phyloP scores from a whole-genome alignment of 2,888 invertebrate genomes.

The Tetragonisca angustula region DNA sequence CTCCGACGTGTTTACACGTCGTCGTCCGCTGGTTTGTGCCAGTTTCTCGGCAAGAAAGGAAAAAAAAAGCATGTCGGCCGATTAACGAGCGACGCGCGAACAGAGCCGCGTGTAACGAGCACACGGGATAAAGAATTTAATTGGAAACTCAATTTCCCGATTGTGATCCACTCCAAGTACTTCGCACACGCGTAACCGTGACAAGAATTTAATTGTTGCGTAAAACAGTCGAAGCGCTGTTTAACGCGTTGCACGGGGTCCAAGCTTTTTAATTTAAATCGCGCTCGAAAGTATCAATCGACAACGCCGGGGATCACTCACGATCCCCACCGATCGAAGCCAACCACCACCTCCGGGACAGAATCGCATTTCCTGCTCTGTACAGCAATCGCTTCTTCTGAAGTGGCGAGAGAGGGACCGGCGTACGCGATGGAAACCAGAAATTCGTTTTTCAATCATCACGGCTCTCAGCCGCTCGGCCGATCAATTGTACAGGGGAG shows the following conservation, averaged over 20 bases:
- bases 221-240: conserved; percentile 30
- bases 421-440: not conserved
- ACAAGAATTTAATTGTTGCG: conserved; percentile 53
- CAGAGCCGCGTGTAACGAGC: conserved; percentile 32
- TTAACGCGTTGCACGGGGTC: conserved; percentile 43
- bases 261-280: conserved; percentile 31
- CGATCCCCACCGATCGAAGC: too few species aligned
- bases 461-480: not conserved
- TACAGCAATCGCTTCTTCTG: not conserved
- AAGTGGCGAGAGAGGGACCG: not conserved
- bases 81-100: conserved; percentile 20
- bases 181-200: conserved; percentile 43
- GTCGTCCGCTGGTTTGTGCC: too few species aligned
- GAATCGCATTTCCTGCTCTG: conserved; percentile 9
- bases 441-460: conserved; percentile 20
- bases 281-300: conserved; percentile 32
- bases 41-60: not conserved
- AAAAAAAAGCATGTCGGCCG: conserved; percentile 9
- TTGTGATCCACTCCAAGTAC: conserved; percentile 55
- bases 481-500: conserved; percentile 1
- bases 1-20: too few species aligned
- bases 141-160: conserved; percentile 49
- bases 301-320: not conserved
- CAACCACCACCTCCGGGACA: not conserved
- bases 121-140: conserved; percentile 45